Evolutionary conservation across 1,140 invertebrate species (phyloP).

Genomic region (Diorhabda sublineata): DNA sequence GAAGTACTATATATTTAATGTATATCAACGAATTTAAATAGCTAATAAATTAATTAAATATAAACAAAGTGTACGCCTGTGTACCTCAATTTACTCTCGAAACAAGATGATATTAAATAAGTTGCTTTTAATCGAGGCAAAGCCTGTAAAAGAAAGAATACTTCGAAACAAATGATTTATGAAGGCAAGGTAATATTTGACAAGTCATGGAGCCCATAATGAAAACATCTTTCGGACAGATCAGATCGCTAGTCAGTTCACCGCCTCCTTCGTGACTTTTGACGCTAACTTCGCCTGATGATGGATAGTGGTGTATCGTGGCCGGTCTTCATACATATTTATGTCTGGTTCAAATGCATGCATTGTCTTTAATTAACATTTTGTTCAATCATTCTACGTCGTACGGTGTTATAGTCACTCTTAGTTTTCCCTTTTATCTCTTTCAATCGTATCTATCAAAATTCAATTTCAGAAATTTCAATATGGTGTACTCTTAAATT

Average conservation of each 20-base stretch:
- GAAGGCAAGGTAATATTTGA: constrained; percentile 38
- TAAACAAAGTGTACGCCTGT: neutral
- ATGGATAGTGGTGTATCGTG: constrained; percentile 35
- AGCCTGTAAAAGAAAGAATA: constrained; percentile 1
- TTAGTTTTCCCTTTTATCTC: too few relatives aligned
- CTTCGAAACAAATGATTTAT: constrained; percentile 36
- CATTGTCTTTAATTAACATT: constrained; percentile 44
- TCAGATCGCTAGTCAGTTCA: constrained; percentile 48
- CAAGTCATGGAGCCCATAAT: constrained; percentile 47
- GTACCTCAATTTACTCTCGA: neutral
- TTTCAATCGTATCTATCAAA: too few relatives aligned
- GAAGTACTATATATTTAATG: too few relatives aligned
- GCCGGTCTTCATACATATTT: constrained; percentile 39
- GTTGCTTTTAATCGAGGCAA: constrained; percentile 8
- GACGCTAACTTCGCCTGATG: constrained; percentile 43
- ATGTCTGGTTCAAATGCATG: constrained; percentile 28
- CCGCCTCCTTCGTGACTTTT: constrained; percentile 48
- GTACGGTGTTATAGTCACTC: too few relatives aligned
- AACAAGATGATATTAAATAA: constrained; percentile 13
- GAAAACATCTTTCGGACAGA: constrained; percentile 48
- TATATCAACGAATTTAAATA: too few relatives aligned
- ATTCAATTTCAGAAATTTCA: too few relatives aligned
- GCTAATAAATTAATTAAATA: too few relatives aligned
- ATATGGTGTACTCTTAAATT: too few relatives aligned
- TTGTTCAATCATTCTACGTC: constrained; percentile 39